These are phyloP conservation scores for Pseudomyrmex flavicornis DNA, from an alignment of 1,140 invertebrate genomes.

Conservation along the genomic window DNA sequence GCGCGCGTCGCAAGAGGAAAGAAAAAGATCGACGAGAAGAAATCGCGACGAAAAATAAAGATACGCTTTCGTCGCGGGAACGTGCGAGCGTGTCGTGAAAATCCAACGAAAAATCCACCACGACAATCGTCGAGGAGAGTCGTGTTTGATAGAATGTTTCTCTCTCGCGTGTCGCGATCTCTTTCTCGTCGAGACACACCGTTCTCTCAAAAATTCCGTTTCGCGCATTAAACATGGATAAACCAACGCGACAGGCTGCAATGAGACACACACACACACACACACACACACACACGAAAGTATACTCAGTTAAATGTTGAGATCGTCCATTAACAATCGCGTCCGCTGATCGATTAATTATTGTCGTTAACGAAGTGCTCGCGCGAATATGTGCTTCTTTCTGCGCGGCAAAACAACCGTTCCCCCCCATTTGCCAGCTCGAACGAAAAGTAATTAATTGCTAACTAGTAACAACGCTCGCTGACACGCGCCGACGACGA, in stretches of 20 bases:
- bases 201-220: background rate
- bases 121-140: background rate
- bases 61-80: background rate
- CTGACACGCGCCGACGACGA: background rate
- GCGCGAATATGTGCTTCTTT: background rate
- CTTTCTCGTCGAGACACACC: background rate
- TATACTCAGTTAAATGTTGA: conserved; percentile 2
- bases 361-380: conserved; percentile 18
- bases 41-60: background rate
- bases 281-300: background rate
- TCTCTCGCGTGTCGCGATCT: background rate
- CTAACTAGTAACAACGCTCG: conserved; percentile 36
- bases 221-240: conserved; percentile 27
- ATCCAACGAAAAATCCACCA: conserved; percentile 9
- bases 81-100: background rate
- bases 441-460: conserved; percentile 46
- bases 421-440: background rate
- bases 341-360: conserved; percentile 51
- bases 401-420: background rate
- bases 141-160: background rate
- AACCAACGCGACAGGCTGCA: background rate
- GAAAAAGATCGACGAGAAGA: background rate
- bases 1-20: background rate
- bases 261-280: too few relatives aligned
- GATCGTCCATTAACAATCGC: conserved; percentile 12